Conservation (phyloP, 2,888 invertebrate species). For the Tenthredo distinguenda region DNA sequence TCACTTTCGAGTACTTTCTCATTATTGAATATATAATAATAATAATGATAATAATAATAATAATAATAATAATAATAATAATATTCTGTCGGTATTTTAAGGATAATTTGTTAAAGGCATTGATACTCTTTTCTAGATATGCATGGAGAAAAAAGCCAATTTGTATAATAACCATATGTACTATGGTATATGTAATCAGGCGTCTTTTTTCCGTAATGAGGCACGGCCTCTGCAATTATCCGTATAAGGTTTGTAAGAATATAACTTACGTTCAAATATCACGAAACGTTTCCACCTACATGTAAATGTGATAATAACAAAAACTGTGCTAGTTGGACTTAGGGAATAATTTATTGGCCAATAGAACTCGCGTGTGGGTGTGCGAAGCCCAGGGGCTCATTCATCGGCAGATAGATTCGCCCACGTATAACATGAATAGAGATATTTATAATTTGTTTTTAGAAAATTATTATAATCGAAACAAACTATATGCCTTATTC, state of each 20-base stretch:
- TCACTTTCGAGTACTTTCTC: not conserved
- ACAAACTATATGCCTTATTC: conserved; percentile 6
- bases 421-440: conserved; percentile 14
- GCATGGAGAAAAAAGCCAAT: not conserved
- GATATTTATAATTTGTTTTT: conserved; percentile 2
- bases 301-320: conserved; percentile 60
- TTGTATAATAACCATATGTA: not conserved
- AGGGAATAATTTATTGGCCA: conserved; percentile 68
- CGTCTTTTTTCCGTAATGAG: conserved; percentile 13
- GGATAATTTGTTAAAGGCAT: not conserved
- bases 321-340: conserved; percentile 56
- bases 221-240: conserved; percentile 28
- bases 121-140: not conserved
- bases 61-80: no score
- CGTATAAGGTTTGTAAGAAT: conserved; percentile 27
- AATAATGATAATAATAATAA: no score
- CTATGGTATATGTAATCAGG: not conserved
- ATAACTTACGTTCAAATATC: conserved; percentile 20
- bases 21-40: not conserved
- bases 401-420: conserved; percentile 37
- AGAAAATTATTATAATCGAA: conserved; percentile 13
- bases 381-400: conserved; percentile 54
- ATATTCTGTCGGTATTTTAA: not conserved
- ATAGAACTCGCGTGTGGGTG: conserved; percentile 70
- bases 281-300: conserved; percentile 47